Conservation (phyloP, 1,140 invertebrate species). For the Eupeodes corollae region DNA sequence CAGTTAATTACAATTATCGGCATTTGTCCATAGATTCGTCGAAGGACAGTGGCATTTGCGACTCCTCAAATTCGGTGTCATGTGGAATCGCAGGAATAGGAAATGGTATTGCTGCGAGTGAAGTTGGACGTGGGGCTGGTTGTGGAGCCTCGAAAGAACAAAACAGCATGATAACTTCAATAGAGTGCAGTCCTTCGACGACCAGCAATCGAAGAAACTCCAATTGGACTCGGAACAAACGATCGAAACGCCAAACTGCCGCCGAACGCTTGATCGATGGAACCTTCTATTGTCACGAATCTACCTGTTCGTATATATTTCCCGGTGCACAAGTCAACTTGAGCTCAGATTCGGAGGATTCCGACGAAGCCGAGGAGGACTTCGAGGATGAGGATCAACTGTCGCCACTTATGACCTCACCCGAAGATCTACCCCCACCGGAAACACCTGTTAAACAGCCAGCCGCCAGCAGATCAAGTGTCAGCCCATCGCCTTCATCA, state of each 20-base stretch:
- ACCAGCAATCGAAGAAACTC: neutral
- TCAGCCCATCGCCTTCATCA: no score
- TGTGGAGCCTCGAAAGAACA: no score
- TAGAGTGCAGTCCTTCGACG: neutral
- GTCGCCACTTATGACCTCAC: no score
- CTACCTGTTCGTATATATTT: constrained; percentile 28
- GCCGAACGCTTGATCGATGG: constrained; percentile 25
- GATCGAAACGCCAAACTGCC: constrained; percentile 18
- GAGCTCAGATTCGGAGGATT: constrained; percentile 19
- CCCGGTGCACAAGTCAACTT: constrained; percentile 30
- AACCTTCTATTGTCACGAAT: constrained; percentile 26
- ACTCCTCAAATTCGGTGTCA: constrained; percentile 12
- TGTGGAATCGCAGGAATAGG: no score
- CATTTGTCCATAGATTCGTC: constrained; percentile 32
- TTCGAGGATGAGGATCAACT: constrained; percentile 9
- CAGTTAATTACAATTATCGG: constrained; percentile 9
- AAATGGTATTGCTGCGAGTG: no score
- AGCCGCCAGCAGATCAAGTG: no score
- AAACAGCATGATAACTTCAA: neutral
- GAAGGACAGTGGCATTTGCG: constrained; percentile 33
- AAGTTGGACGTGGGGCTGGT: no score
- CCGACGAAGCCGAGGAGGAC: constrained; percentile 21
- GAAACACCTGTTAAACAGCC: no score
- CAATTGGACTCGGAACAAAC: constrained; percentile 12
- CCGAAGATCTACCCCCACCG: no score